A percentile compares a stretch with the other conserved stretches of the same genome.
These are phyloP conservation scores for Steinernema feltiae DNA, from an alignment of 1,140 invertebrate genomes.

Conservation along the genomic window DNA sequence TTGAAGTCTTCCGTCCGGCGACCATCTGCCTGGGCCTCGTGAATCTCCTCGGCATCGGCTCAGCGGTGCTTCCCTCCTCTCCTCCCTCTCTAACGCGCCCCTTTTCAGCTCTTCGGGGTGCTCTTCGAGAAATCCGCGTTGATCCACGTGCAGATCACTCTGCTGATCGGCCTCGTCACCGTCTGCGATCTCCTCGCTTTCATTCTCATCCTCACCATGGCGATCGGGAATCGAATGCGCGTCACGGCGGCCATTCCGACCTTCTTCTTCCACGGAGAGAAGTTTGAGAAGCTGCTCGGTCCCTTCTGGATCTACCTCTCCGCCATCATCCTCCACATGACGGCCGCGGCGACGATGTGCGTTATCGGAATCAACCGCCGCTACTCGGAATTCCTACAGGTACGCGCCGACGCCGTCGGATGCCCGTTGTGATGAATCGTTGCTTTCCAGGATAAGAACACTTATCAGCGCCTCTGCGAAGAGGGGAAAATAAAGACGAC, in stretches of 20 bases:
- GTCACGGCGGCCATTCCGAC: background rate
- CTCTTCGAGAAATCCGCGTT: conserved; percentile 39
- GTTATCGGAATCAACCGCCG: conserved; percentile 49
- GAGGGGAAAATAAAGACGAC: background rate
- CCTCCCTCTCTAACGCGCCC: background rate
- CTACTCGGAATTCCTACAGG: conserved; percentile 40
- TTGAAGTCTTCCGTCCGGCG: conserved; percentile 44
- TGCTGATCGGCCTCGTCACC: conserved; percentile 41
- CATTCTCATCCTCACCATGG: conserved; percentile 39
- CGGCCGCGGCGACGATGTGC: conserved; percentile 43
- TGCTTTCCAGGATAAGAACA: conserved; percentile 2
- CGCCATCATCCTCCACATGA: conserved; percentile 51
- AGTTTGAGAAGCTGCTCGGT: conserved; percentile 37
- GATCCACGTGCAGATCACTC: conserved; percentile 36
- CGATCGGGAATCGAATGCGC: conserved; percentile 36
- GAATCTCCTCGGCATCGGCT: conserved; percentile 41
- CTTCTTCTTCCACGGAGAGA: conserved; percentile 31
- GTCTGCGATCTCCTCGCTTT: conserved; percentile 46
- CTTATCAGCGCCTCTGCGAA: background rate
- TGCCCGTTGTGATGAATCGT: background rate
- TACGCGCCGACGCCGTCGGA: background rate
- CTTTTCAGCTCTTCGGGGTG: conserved; percentile 40
- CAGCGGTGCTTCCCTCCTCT: conserved; percentile 30
- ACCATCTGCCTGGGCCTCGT: conserved; percentile 39
- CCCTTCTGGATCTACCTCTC: conserved; percentile 49